phyloP scores from a whole-genome alignment of 2,797 vertebrate species.

The Xerus rutilus region DNA sequence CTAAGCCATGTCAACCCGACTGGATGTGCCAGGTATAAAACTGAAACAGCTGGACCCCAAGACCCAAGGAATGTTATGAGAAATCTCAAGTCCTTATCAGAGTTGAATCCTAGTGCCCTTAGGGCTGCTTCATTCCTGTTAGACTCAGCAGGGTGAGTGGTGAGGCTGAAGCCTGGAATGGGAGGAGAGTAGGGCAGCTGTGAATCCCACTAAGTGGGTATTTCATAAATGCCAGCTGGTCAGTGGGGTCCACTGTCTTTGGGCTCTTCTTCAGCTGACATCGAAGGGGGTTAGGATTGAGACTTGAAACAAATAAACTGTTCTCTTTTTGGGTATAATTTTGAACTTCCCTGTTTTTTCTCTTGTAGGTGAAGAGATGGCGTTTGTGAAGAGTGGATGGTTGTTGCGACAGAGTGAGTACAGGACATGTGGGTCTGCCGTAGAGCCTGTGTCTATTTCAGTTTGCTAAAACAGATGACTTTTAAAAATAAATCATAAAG shows the following conservation, averaged over 20 bases:
- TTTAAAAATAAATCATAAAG: background rate
- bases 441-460: background rate
- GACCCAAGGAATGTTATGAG: background rate
- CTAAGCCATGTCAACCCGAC: background rate
- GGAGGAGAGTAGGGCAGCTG: background rate
- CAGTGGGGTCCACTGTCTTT: background rate
- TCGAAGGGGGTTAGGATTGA: background rate
- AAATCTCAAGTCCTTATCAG: background rate
- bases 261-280: background rate
- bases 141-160: background rate
- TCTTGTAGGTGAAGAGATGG: conserved; percentile 86
- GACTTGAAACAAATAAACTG: background rate
- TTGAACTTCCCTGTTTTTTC: conserved; percentile 60
- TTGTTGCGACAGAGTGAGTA: conserved; percentile 95
- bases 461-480: background rate
- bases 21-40: background rate
- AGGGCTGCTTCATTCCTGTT: background rate
- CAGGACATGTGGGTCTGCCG: background rate
- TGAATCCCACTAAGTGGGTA: background rate
- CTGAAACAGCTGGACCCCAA: no score
- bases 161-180: background rate
- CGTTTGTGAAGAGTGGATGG: conserved; percentile 93
- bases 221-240: background rate
- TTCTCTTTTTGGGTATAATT: background rate
- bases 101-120: background rate